Evolutionary conservation across 2,113 vertebrate genomes (phyloP), one percentile per base, ranked within the genome.

Genomic region (Alouatta palliata): DNA sequence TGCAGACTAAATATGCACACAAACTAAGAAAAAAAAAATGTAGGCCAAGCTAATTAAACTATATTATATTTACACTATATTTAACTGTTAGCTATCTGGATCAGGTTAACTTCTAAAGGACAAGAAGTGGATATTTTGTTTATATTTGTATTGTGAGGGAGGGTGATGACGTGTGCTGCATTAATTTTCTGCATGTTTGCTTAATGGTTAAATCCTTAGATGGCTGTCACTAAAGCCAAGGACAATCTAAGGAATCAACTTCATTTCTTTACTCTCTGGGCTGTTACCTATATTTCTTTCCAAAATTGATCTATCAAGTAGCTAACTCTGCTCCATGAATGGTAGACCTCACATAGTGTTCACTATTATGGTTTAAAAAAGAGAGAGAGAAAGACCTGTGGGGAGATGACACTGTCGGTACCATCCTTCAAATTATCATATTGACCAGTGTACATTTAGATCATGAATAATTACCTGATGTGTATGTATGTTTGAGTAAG

Each of bases 1-100:
- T 94, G 43, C 43, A 84, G 87, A 92, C 66, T 89, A 95, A 95
- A 80, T 97, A 94, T 96, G 92, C 75, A 76, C 96, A 83, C 97
- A 98, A 93, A 85, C 54, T 16, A 92, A 96, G 91, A 94, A 96
- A 54, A 54, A 52, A 89, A 89, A 32, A 0, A 6, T 45, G 8
- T 91, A 32, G 12, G 43, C 32, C n/a, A 73, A 30, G 20, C 25
- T 21, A 49, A 12, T 64, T 75, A 58, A 77, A 47, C 3, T 82
- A 0, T 91, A 11, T 83, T 87, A 16, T 87, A 40, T 97, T 98
- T 98, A 82, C 40, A 52, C 45, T 94, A 0, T 80, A 66, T 92
- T 96, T 94, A 93, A 86, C 95, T 97, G 96, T 95, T 91, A 95
- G 86, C 77, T 68, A 73, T 49, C 21, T 89, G n/a, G 76, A 8